Evolutionary conservation across 2,888 invertebrate genomes (phyloP), one percentile per base, ranked within the genome.

Genomic region (Thecophora atra): DNA sequence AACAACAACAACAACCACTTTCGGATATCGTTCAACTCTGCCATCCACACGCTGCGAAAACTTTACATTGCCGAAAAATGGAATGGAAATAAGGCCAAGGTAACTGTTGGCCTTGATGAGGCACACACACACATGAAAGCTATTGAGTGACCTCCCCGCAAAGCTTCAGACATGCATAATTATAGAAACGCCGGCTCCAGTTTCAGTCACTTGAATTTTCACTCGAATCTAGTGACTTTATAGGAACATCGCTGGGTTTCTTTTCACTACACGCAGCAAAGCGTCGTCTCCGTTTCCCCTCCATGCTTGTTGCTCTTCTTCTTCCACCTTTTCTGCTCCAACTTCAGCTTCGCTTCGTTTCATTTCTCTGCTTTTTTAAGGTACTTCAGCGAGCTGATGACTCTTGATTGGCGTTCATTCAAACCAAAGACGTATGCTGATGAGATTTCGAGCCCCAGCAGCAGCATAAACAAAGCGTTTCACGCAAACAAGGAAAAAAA

Each of bases 71-170:
- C 77, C 77, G 76, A 78, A 79, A 77, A 75, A 63, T 30, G 77
- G 81, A 81, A 62, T 63, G 62, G 19, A 70, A 83, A 83, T 83
- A 83, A 83, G 83, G 83, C 83, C 83, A 83, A 83, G 83, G 83
- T 83, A 80, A 80, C 58, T 11, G 58, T 80, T 83, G 81, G 83
- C 83, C 83, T 83, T 83, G 83, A 83, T 82, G 79, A 82, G 82
- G 82, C 81, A 83, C 83, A 81, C 83, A 81, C 79, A 76, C 78
- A 81, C 82, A 80, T 78, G 76, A 77, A 79, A 78, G 77, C 80
- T 81, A 79, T 70, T 30, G 70, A 3, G 79, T 83, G 83, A 83
- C 83, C 83, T 83, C 82, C 82, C 79, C 82, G 58, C 24, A 77
- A 81, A 82, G 83, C 83, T 83, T 80, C 76, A 58, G 58, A 24